Evolutionary conservation across 2,113 vertebrate genomes (phyloP), one percentile per base, ranked within the genome.

Genomic region (Cepphus grylle): DNA sequence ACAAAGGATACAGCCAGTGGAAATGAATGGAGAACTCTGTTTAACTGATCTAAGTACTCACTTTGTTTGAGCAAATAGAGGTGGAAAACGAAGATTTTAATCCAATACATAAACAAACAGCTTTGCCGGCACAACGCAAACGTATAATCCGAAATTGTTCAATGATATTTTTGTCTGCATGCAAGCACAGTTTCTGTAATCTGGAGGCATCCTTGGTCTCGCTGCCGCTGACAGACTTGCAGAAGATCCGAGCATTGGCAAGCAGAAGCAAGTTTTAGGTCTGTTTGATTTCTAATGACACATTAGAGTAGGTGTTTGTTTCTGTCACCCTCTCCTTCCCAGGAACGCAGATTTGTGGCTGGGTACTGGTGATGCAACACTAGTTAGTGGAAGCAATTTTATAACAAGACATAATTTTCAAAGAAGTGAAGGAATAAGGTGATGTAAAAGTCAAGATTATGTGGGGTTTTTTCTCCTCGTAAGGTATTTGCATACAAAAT

Each of bases 241-340:
- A 94, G 67, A 81, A 63, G 85, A 88, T 85, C 70, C 79, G 73
- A 90, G 74, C 73, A 61, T 53, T 91, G 94, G 93, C 58, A 88
- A 71, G 77, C 56, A 94, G 90, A 88, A 92, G 72, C 88, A 89
- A 88, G 66, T 91, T 95, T 92, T 82, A 94, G 94, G 84, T 93
- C 96, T 95, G 92, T 96, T 92, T 97, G 94, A 97, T 97, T 97
- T 96, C 94, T 96, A 96, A 97, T 95, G 95, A 96, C 86, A 96
- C 93, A 94, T 74, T 86, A 88, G 94, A 95, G 91, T 88, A 96
- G 88, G 81, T 96, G 94, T 94, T 91, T 97, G 93, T 97, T 95
- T 95, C 97, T 97, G 93, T 95, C 95, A 92, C 90, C 88, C 90
- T 93, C 91, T 94, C 86, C 81, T 94, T 94, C 96, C 92, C 73